Conservation (phyloP, 2,797 vertebrate species). For the Mustela erminea region DNA sequence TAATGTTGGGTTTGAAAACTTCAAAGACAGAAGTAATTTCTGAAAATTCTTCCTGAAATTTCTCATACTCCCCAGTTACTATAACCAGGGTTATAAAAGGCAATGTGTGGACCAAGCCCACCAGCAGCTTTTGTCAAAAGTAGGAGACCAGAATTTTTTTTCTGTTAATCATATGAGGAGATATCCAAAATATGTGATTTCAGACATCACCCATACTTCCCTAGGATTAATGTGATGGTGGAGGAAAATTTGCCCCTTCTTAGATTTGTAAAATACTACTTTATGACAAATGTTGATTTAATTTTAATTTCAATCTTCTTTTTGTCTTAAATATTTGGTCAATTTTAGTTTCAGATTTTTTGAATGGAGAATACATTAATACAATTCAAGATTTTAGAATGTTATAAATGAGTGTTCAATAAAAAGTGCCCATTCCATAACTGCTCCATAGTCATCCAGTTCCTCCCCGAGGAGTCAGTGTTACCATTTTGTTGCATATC, state of each 20-base stretch:
- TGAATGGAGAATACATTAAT: background rate
- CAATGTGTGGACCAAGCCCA: background rate
- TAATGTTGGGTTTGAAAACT: conserved; percentile 32
- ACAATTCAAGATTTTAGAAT: background rate
- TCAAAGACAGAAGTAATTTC: background rate
- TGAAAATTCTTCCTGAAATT: background rate
- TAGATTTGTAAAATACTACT: background rate
- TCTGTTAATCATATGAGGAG: background rate
- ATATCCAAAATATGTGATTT: background rate
- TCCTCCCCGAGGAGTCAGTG: background rate
- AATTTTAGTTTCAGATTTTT: conserved; percentile 27
- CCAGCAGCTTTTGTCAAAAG: background rate
- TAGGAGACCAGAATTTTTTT: background rate
- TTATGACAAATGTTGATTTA: background rate
- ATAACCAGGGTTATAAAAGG: background rate
- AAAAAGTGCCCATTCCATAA: background rate
- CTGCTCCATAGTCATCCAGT: background rate
- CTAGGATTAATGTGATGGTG: background rate
- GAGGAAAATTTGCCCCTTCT: background rate
- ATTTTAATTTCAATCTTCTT: background rate
- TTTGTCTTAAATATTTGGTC: background rate
- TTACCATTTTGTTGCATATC: background rate
- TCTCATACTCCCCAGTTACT: background rate
- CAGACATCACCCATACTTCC: background rate
- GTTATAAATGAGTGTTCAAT: background rate